A percentile compares a stretch with the other conserved stretches of the same genome.
Evolutionary conservation across 2,888 invertebrate species (phyloP).

Genomic region (Amphipyra berbera): DNA sequence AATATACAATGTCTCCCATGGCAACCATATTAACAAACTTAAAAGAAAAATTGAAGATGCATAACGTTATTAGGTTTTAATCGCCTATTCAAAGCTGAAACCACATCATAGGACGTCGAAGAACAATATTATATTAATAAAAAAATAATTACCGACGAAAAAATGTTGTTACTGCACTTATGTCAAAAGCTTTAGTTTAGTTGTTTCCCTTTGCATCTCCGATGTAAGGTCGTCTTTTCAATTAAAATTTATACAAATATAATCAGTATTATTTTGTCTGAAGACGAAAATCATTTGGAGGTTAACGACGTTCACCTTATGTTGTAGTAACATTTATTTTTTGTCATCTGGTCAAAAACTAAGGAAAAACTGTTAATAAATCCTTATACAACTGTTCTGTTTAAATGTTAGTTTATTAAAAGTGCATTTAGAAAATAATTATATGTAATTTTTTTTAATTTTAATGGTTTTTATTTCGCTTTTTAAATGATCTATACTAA

Average conservation of each 20-base stretch:
- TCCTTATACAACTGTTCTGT: background rate
- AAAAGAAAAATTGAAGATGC: too few species aligned
- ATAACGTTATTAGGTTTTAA: too few species aligned
- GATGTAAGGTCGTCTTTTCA: constrained; percentile 36
- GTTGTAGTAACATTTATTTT: background rate
- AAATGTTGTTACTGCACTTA: background rate
- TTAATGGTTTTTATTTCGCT: too few species aligned
- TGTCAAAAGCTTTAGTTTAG: background rate
- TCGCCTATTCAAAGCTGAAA: background rate
- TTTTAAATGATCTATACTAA: too few species aligned
- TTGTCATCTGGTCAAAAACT: constrained; percentile 3
- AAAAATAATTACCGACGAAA: background rate
- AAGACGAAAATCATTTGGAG: constrained; percentile 27
- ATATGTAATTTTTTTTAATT: too few species aligned
- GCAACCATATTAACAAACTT: too few species aligned
- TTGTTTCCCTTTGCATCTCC: constrained; percentile 7
- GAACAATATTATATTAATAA: background rate
- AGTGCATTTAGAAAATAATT: too few species aligned
- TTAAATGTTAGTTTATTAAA: background rate
- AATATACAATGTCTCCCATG: too few species aligned
- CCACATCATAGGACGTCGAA: background rate
- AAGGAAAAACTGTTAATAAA: background rate
- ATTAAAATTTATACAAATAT: constrained; percentile 14
- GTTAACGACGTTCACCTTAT: constrained; percentile 42
- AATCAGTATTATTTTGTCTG: constrained; percentile 22